Conservation (phyloP, 1,140 invertebrate species). For the Drosophila paulistorum region DNA sequence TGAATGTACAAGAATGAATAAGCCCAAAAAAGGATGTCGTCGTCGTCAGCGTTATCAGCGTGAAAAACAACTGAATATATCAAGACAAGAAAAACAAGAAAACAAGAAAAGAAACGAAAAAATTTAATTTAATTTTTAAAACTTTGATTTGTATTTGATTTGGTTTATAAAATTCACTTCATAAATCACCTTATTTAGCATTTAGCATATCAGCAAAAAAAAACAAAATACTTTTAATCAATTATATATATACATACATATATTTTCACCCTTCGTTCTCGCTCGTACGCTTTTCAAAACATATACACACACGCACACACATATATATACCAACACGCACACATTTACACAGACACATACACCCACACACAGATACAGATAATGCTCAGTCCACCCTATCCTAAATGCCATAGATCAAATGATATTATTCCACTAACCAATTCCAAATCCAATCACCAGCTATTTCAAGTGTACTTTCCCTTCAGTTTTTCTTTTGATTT, state of each 20-base stretch:
- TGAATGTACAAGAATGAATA: conserved; percentile 39
- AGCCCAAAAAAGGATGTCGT: conserved; percentile 38
- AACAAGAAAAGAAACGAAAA: conserved; percentile 57
- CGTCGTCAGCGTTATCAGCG: conserved; percentile 40
- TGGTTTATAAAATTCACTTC: conserved; percentile 60
- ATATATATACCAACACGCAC: conserved; percentile 12
- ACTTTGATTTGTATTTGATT: conserved; percentile 73
- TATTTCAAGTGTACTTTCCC: neutral
- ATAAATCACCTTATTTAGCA: conserved; percentile 39
- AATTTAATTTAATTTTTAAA: conserved; percentile 70
- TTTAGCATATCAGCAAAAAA: conserved; percentile 40
- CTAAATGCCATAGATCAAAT: conserved; percentile 12
- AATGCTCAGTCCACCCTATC: conserved; percentile 15
- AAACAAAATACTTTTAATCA: neutral
- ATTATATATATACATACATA: conserved; percentile 28
- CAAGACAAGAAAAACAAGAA: conserved; percentile 37
- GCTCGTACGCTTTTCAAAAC: conserved; percentile 18
- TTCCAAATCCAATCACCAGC: conserved; percentile 8
- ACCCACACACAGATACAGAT: conserved; percentile 11
- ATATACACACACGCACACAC: conserved; percentile 11
- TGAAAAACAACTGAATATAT: conserved; percentile 45
- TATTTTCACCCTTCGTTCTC: conserved; percentile 31
- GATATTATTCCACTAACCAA: conserved; percentile 1
- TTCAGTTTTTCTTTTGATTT: conserved; percentile 18
- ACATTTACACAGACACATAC: conserved; percentile 16